These are phyloP conservation scores for Cranoglanis bouderius DNA, from an alignment of 2,113 vertebrate genomes.

Conservation along the genomic window DNA sequence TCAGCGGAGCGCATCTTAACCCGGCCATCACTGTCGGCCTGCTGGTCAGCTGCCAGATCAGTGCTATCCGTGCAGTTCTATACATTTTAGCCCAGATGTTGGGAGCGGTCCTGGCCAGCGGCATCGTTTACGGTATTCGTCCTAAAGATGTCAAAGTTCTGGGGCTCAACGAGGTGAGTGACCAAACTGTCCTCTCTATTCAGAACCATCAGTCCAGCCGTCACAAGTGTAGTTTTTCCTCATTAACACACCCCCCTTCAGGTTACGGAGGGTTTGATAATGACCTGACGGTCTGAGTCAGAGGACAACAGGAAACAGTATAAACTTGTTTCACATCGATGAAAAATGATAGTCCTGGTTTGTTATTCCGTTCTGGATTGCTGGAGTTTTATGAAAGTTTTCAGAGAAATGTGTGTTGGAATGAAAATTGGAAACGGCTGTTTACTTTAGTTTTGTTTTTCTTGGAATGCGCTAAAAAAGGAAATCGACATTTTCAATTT, in stretches of 20 bases:
- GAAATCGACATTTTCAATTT: too few species aligned
- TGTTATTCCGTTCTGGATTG: not conserved
- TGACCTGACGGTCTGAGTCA: not conserved
- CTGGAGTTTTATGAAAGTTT: not conserved
- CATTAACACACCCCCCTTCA: not conserved
- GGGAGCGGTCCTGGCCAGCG: conserved; percentile 78
- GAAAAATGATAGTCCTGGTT: not conserved
- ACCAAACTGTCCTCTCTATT: not conserved
- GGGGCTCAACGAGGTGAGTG: conserved; percentile 76
- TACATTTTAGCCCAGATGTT: conserved; percentile 82
- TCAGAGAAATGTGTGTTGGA: not conserved
- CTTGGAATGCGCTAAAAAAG: too few species aligned
- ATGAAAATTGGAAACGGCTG: not conserved
- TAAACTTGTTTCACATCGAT: not conserved
- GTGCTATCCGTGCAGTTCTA: conserved; percentile 75
- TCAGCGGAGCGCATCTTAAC: conserved; percentile 85
- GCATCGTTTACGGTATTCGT: conserved; percentile 75
- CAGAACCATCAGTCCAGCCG: not conserved
- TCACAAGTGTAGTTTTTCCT: not conserved
- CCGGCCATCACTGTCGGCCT: conserved; percentile 81
- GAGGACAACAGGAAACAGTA: not conserved
- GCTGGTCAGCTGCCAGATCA: conserved; percentile 83
- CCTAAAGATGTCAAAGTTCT: conserved; percentile 59
- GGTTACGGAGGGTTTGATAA: not conserved
- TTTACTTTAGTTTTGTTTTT: not conserved